phyloP scores from a whole-genome alignment of 2,797 vertebrate genomes.

The Molothrus ater region DNA sequence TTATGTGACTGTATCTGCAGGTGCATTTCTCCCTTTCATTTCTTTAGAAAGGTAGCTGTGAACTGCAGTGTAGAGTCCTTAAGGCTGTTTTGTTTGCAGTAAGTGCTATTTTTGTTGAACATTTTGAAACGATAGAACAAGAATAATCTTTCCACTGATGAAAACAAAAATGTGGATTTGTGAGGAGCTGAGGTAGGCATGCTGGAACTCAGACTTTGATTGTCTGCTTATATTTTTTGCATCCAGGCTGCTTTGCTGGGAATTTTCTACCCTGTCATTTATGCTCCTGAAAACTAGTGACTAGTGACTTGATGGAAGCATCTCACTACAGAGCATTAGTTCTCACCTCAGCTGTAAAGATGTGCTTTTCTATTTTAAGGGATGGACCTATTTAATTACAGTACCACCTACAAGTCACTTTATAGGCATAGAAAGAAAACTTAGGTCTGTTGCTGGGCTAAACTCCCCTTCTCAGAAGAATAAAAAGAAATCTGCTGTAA shows the following conservation, averaged over 20 bases:
- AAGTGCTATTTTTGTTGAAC: background rate
- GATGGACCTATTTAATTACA: conserved; percentile 39
- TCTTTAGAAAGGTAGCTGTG: background rate
- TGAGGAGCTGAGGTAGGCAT: background rate
- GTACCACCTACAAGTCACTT: conserved; percentile 32
- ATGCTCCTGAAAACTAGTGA: background rate
- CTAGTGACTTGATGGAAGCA: background rate
- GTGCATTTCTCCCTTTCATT: background rate
- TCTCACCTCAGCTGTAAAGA: conserved; percentile 24
- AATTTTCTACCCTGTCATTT: background rate
- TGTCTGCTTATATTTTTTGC: background rate
- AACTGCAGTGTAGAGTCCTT: background rate
- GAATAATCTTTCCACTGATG: background rate
- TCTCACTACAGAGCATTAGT: background rate
- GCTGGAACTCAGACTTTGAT: background rate
- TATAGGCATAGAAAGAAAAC: conserved; percentile 15
- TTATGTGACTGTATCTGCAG: background rate
- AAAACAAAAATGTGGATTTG: background rate
- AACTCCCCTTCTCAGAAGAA: conserved; percentile 30
- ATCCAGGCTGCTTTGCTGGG: background rate
- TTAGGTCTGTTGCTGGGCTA: conserved; percentile 45
- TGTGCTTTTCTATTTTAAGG: conserved; percentile 57
- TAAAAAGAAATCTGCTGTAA: conserved; percentile 25
- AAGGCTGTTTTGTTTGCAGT: background rate
- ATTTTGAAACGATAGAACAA: background rate